Evolutionary conservation across 2,113 vertebrate species (phyloP).

Genomic region (Probosciger aterrimus): DNA sequence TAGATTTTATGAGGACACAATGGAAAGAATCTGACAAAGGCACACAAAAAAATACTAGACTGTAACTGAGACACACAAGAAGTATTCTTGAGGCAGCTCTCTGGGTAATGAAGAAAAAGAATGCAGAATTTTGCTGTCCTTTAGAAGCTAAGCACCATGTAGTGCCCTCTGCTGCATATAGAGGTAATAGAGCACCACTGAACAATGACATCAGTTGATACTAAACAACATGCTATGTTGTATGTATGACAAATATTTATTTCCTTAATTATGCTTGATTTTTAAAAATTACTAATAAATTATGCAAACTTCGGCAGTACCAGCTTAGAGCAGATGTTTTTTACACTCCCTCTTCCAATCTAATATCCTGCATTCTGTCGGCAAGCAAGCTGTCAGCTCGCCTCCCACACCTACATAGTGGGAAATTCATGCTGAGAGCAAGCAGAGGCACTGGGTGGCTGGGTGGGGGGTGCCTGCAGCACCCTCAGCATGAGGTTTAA

Average conservation of each 20-base stretch:
- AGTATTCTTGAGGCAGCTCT: not conserved
- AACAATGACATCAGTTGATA: not conserved
- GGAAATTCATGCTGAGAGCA: not conserved
- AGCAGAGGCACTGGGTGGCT: not conserved
- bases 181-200: not conserved
- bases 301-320: not conserved
- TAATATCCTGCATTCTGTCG: not conserved
- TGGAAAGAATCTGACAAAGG: not conserved
- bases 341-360: not conserved
- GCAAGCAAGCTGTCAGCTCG: not conserved
- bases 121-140: not conserved
- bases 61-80: not conserved
- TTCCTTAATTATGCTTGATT: not conserved
- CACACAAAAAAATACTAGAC: not conserved
- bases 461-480: not conserved
- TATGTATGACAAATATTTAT: not conserved
- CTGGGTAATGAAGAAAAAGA: not conserved
- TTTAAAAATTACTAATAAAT: slow-evolving; percentile 5
- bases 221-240: not conserved
- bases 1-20: not conserved
- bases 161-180: slow-evolving; percentile 19
- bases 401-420: not conserved
- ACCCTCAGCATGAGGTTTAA: not conserved
- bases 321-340: not conserved
- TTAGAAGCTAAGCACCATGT: not conserved